These are phyloP conservation scores for Odocoileus hemionus DNA, from an alignment of 2,113 vertebrate genomes.

Conservation along the genomic window DNA sequence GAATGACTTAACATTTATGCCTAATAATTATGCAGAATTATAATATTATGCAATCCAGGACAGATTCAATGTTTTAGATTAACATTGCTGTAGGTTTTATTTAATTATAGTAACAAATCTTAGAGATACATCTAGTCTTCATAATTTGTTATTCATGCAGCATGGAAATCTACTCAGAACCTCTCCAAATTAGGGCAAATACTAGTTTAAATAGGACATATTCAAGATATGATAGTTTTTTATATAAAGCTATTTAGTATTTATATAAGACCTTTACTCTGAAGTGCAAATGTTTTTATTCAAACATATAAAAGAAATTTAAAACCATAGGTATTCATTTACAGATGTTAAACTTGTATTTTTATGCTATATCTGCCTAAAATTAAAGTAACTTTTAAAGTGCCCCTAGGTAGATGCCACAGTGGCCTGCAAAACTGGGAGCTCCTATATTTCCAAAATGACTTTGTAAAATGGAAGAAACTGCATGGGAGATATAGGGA, in stretches of 20 bases:
- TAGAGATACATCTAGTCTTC: background rate
- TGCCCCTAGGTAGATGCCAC: background rate
- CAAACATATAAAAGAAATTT: background rate
- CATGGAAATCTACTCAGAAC: background rate
- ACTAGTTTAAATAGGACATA: background rate
- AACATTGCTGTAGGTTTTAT: background rate
- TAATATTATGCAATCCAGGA: background rate
- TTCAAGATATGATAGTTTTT: background rate
- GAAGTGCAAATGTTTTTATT: background rate
- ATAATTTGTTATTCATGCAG: background rate
- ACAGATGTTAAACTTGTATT: background rate
- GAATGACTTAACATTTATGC: background rate
- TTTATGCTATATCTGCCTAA: background rate
- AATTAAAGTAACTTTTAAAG: slow-evolving; percentile 23
- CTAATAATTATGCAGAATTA: background rate
- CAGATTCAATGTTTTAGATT: background rate
- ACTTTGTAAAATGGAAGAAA: background rate
- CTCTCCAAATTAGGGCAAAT: background rate
- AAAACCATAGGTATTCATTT: background rate
- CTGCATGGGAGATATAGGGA: background rate
- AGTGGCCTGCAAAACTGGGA: background rate
- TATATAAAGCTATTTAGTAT: background rate
- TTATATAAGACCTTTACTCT: background rate
- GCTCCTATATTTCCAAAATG: background rate
- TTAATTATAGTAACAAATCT: background rate